A percentile compares a stretch with the other conserved stretches of the same genome.
Evolutionary conservation across 1,140 invertebrate species (phyloP).

Genomic region (Littorina saxatilis): DNA sequence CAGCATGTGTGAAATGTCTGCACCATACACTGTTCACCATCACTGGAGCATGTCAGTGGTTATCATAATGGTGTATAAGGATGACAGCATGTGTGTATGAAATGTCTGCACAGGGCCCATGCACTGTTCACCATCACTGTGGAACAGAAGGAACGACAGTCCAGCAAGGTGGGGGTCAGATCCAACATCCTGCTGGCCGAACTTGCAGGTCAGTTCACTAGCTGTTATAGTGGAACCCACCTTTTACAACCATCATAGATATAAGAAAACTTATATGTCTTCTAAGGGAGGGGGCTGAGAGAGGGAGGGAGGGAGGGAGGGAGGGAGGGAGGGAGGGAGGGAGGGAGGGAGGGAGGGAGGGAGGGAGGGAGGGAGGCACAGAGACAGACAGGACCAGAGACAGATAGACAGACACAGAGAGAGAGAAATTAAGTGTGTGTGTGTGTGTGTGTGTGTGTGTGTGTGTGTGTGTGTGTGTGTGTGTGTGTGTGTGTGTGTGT

Average conservation of each 20-base stretch:
- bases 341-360: background rate
- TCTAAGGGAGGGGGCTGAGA: background rate
- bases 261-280: background rate
- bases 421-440: background rate
- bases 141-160: slow-evolving; percentile 68
- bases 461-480: background rate
- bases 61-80: no score
- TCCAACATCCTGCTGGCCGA: slow-evolving; percentile 65
- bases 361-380: background rate
- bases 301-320: background rate
- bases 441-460: background rate
- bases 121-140: slow-evolving; percentile 67
- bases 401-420: no score
- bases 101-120: slow-evolving; percentile 55
- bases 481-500: background rate
- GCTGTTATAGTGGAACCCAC: no score
- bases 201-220: slow-evolving; percentile 57
- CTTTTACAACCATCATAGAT: no score
- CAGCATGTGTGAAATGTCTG: no score
- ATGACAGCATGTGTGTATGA: no score
- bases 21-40: no score
- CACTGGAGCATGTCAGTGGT: no score
- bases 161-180: slow-evolving; percentile 69
- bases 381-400: no score
- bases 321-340: slow-evolving; percentile 8